These are phyloP conservation scores for Capricornis sumatraensis DNA, from an alignment of 2,113 vertebrate genomes.

Conservation along the genomic window DNA sequence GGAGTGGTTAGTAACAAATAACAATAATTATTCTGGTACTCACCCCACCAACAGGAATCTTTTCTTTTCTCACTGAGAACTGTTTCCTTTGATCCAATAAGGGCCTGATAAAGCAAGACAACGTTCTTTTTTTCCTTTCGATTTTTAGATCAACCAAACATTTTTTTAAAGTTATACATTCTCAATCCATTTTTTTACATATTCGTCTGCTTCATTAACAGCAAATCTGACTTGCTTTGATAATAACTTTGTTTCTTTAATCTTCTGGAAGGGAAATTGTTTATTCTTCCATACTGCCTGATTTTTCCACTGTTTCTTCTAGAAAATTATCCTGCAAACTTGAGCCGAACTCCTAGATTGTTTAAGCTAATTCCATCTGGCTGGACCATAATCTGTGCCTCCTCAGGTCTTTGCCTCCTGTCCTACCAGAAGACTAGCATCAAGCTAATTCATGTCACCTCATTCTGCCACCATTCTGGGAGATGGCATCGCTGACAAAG, in stretches of 20 bases:
- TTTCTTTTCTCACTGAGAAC: constrained; percentile 62
- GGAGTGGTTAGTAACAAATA: background rate
- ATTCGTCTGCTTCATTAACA: background rate
- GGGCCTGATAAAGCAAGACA: constrained; percentile 57
- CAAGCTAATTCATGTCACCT: background rate
- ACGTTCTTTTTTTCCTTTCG: background rate
- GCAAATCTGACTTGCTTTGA: background rate
- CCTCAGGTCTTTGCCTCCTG: background rate
- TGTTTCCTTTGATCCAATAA: constrained; percentile 44
- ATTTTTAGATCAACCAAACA: background rate
- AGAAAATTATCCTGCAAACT: background rate
- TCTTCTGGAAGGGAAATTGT: background rate
- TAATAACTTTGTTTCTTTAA: background rate
- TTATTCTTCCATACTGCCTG: background rate
- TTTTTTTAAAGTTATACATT: background rate
- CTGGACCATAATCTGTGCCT: background rate
- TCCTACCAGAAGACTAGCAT: background rate
- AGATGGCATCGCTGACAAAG: background rate
- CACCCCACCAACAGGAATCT: constrained; percentile 66
- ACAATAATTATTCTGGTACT: constrained; percentile 15
- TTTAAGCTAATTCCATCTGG: background rate
- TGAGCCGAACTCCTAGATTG: background rate
- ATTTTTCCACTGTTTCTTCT: background rate
- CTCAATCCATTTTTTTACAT: background rate
- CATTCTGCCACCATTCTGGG: background rate